phyloP scores from a whole-genome alignment of 2,797 vertebrate species.

The Sebastes vulpes region DNA sequence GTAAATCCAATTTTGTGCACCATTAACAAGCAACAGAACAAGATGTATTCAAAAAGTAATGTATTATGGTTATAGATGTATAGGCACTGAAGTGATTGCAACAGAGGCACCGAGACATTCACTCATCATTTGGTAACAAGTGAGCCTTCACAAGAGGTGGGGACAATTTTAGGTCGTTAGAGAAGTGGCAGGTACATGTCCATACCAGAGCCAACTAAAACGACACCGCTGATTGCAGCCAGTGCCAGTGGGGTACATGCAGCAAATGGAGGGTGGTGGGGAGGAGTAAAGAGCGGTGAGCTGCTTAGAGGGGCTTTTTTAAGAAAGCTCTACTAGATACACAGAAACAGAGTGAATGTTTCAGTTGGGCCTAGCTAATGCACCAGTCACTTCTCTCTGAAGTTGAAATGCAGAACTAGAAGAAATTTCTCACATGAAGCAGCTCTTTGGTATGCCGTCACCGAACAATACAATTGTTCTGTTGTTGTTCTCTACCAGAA shows the following conservation, averaged over 20 bases:
- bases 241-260: conserved; percentile 11
- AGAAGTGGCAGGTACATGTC: conserved; percentile 42
- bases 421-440: background rate
- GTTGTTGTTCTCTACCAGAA: background rate
- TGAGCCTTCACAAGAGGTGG: conserved; percentile 23
- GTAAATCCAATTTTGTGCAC: background rate
- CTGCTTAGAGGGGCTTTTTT: background rate
- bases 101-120: conserved; percentile 8
- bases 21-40: background rate
- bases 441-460: background rate
- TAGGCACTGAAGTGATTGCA: background rate
- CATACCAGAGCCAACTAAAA: conserved; percentile 21
- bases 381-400: background rate
- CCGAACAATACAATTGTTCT: background rate
- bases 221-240: conserved; percentile 53
- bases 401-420: background rate
- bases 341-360: background rate
- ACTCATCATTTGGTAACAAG: conserved; percentile 34
- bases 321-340: background rate
- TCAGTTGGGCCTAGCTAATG: background rate
- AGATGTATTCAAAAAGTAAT: background rate
- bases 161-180: conserved; percentile 34
- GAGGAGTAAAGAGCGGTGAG: background rate
- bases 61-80: background rate
- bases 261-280: conserved; percentile 41